phyloP scores from a whole-genome alignment of 2,113 vertebrate genomes.

The Dascyllus trimaculatus region DNA sequence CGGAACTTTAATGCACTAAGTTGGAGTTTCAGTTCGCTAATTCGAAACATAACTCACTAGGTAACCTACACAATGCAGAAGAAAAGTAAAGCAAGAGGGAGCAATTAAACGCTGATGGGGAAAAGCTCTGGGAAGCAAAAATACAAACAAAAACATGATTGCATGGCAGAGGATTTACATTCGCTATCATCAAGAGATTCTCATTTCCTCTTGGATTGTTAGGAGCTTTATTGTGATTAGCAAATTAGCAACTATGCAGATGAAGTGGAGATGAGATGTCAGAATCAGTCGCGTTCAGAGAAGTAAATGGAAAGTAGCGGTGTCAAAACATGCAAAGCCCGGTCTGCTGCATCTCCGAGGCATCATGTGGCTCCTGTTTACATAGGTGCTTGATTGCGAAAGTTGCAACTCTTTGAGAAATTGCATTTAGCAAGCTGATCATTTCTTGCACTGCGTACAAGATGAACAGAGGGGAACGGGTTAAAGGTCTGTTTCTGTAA shows the following conservation, averaged over 20 bases:
- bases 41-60: constrained; percentile 16
- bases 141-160: constrained; percentile 48
- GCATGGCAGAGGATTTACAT: constrained; percentile 48
- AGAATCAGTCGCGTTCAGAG: constrained; percentile 49
- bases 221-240: constrained; percentile 66
- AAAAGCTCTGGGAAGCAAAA: constrained; percentile 16
- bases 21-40: constrained; percentile 10
- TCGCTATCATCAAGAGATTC: constrained; percentile 34
- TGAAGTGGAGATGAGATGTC: constrained; percentile 53
- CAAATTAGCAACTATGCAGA: constrained; percentile 64
- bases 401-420: neutral
- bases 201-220: constrained; percentile 55
- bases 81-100: constrained; percentile 1
- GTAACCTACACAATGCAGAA: constrained; percentile 19
- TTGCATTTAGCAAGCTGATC: constrained; percentile 1
- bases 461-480: neutral
- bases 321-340: constrained; percentile 44
- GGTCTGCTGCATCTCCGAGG: constrained; percentile 43
- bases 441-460: neutral
- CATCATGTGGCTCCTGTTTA: constrained; percentile 11
- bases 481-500: constrained; percentile 17
- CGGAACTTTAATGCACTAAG: neutral
- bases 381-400: constrained; percentile 9
- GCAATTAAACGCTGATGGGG: constrained; percentile 18
- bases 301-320: constrained; percentile 33